phyloP scores from a whole-genome alignment of 1,140 invertebrate species.

The Megalopta genalis region DNA sequence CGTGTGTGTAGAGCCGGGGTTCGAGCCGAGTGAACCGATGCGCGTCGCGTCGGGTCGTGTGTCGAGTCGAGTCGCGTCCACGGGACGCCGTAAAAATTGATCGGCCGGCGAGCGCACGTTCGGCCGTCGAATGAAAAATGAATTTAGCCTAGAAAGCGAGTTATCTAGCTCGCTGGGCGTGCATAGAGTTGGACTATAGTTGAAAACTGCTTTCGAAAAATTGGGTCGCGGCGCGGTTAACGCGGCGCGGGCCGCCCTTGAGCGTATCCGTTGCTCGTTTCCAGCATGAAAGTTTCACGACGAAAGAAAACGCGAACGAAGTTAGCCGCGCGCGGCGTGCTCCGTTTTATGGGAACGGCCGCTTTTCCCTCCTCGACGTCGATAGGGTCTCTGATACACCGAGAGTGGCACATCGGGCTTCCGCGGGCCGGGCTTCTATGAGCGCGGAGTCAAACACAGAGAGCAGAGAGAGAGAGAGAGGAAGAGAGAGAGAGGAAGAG shows the following conservation, averaged over 20 bases:
- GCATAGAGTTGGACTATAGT: constrained; percentile 36
- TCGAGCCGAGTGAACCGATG: too few species aligned
- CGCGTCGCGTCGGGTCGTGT: background rate
- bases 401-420: background rate
- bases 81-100: background rate
- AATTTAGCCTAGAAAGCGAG: constrained; percentile 41
- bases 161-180: background rate
- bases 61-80: background rate
- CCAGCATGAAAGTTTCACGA: constrained; percentile 20
- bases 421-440: background rate
- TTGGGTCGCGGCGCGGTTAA: constrained; percentile 30
- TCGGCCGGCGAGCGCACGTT: background rate
- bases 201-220: constrained; percentile 43
- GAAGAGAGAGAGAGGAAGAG: too few species aligned
- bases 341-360: background rate
- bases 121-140: constrained; percentile 34
- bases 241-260: constrained; percentile 10
- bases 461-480: background rate
- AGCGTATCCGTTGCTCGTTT: constrained; percentile 20
- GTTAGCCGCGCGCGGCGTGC: background rate
- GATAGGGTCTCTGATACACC: background rate
- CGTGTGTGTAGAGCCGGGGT: too few species aligned
- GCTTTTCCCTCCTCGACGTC: background rate
- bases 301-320: background rate
- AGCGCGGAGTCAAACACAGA: background rate